A percentile compares a stretch with the other conserved stretches of the same genome.
phyloP scores from a whole-genome alignment of 1,140 invertebrate genomes.

The Pararge aegeria region DNA sequence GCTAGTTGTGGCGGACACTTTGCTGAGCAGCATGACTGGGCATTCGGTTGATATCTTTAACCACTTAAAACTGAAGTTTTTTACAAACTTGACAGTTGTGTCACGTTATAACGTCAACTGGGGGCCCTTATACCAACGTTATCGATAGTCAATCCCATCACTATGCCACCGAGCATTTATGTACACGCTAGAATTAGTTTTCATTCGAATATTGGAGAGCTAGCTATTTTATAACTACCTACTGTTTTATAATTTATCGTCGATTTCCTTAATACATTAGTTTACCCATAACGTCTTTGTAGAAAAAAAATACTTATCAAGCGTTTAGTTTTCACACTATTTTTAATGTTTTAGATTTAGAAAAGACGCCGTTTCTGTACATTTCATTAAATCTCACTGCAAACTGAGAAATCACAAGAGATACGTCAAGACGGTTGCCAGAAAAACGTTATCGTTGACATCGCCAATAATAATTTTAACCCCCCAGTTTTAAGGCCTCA shows the following conservation, averaged over 20 bases:
- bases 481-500: too few species aligned
- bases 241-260: constrained; percentile 13
- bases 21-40: too few species aligned
- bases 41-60: too few species aligned
- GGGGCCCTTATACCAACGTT: background rate
- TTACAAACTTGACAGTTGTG: too few species aligned
- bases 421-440: too few species aligned
- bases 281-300: constrained; percentile 14
- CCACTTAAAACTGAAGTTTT: too few species aligned
- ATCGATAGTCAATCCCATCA: constrained; percentile 26
- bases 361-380: background rate
- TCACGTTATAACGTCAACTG: too few species aligned
- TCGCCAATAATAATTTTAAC: too few species aligned
- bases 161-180: constrained; percentile 21
- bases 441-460: too few species aligned
- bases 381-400: too few species aligned
- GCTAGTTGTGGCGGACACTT: too few species aligned
- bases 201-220: constrained; percentile 9
- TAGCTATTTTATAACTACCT: constrained; percentile 11
- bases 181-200: constrained; percentile 25
- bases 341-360: background rate
- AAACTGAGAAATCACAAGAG: too few species aligned
- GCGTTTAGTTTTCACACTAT: constrained; percentile 58
- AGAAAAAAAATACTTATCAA: constrained; percentile 34
- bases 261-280: constrained; percentile 2